Evolutionary conservation across 2,888 invertebrate species (phyloP).

Genomic region (Caenorhabditis imperialis): DNA sequence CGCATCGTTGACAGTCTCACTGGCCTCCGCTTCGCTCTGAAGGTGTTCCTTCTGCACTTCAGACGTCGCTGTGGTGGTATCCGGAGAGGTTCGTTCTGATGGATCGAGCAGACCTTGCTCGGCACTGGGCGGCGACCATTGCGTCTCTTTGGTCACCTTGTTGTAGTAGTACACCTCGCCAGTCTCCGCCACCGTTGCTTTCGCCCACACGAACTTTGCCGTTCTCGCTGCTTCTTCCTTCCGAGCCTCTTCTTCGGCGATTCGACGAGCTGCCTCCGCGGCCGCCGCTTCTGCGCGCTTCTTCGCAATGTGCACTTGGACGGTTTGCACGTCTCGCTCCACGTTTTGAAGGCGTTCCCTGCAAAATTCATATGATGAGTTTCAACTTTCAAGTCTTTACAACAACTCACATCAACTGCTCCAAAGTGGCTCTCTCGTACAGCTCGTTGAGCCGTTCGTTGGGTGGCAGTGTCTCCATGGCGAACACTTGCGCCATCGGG

Average conservation of each 20-base stretch:
- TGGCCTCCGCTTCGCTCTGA: not conserved
- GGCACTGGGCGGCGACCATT: conserved; percentile 44
- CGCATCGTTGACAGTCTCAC: not conserved
- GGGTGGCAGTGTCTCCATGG: conserved; percentile 23
- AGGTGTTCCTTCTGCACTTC: not conserved
- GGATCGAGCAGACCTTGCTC: conserved; percentile 51
- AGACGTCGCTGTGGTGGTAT: conserved; percentile 15
- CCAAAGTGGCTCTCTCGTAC: conserved; percentile 18
- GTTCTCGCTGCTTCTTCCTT: conserved; percentile 8
- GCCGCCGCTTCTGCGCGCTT: conserved; percentile 1
- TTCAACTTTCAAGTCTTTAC: too few relatives aligned
- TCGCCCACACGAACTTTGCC: conserved; percentile 90
- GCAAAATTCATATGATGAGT: not conserved
- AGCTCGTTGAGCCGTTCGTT: conserved; percentile 2
- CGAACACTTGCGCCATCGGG: not conserved
- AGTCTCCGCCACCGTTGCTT: conserved; percentile 85
- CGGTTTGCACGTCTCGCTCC: not conserved
- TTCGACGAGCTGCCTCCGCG: conserved; percentile 3
- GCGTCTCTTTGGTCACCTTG: conserved; percentile 55
- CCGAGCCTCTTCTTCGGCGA: conserved; percentile 9
- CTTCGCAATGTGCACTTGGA: not conserved
- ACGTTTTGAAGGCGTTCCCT: conserved; percentile 3
- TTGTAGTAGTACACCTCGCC: conserved; percentile 91
- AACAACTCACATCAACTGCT: conserved; percentile 24
- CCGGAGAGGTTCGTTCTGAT: conserved; percentile 23